Evolutionary conservation across 2,888 invertebrate species (phyloP), one percentile per base, ranked within the genome.

Genomic region (Rotaria socialis): DNA sequence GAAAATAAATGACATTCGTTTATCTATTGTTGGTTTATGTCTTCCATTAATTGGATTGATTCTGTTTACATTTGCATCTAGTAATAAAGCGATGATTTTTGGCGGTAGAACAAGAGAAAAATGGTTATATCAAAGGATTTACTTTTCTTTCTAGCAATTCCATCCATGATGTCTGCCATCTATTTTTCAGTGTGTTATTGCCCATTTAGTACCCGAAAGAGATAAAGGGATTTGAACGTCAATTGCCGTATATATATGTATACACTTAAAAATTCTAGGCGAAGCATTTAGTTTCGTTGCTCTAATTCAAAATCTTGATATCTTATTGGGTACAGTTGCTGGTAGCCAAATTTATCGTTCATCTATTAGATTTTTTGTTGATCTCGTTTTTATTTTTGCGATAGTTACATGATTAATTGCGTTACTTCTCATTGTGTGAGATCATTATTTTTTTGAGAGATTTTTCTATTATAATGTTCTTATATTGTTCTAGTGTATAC

Each of bases 251-350:
- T 11, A 52, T 52, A 16, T 16, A 16, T 16, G 14, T 52, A 52
- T 10, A 52, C 16, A 14, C 50, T 8, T 50, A 11, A 11, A 50
- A 11, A 11, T 52, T 52, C 24, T 47, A 75, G 75, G 75, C 8
- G 43, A 75, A 75, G 75, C 75, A 47, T 75, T 47, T 47, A 75
- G 75, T 75, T 75, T 47, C 47, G 75, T 75, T 8, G 75, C 75
- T 6, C 47, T 75, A 24, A 47, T 75, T 24, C 75, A 75, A n/a
- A 43, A 75, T 75, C 47, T 75, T 6, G 43, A 75, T 75, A 10
- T 75, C 8, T 11, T 47, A 10, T 24, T 75, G 11, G 75, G 75
- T 75, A 75, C 43, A 24, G 22, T 75, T 8, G 43, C 47, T 43
- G 43, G 47, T 75, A 75, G 43, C 24, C 10, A 75, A 47, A 75